phyloP scores from a whole-genome alignment of 2,888 invertebrate species.

The Dryococelus australis region DNA sequence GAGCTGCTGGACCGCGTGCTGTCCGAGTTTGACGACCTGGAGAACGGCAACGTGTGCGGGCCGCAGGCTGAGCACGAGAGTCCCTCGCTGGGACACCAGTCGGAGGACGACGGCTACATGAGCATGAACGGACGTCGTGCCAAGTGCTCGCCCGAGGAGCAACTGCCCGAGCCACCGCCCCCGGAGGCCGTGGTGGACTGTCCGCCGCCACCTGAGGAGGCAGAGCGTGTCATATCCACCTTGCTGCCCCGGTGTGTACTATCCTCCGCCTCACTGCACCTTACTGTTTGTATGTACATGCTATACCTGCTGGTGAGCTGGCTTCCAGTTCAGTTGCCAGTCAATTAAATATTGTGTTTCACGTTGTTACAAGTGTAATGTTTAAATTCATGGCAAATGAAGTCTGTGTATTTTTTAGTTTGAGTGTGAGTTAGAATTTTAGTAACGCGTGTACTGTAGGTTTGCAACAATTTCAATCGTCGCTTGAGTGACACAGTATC shows the following conservation, averaged over 20 bases:
- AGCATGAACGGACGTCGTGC: constrained; percentile 87
- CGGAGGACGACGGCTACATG: constrained; percentile 92
- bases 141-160: constrained; percentile 68
- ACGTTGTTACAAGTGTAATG: no score
- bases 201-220: constrained; percentile 80
- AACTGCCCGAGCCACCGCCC: constrained; percentile 37
- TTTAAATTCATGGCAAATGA: no score
- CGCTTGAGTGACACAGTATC: no score
- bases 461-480: no score
- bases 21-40: constrained; percentile 87
- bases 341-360: no score
- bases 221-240: constrained; percentile 77
- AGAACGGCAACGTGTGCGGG: constrained; percentile 63
- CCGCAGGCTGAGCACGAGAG: constrained; percentile 70
- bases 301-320: not conserved
- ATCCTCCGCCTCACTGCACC: constrained; percentile 26
- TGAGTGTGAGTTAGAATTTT: no score
- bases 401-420: no score
- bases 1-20: constrained; percentile 88
- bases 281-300: not conserved
- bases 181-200: constrained; percentile 59
- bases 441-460: no score
- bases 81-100: constrained; percentile 83
- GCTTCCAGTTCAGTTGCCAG: no score
- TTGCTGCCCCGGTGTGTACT: constrained; percentile 73